These are phyloP conservation scores for Nixonia krombeini DNA, from an alignment of 1,140 invertebrate species.

Conservation along the genomic window DNA sequence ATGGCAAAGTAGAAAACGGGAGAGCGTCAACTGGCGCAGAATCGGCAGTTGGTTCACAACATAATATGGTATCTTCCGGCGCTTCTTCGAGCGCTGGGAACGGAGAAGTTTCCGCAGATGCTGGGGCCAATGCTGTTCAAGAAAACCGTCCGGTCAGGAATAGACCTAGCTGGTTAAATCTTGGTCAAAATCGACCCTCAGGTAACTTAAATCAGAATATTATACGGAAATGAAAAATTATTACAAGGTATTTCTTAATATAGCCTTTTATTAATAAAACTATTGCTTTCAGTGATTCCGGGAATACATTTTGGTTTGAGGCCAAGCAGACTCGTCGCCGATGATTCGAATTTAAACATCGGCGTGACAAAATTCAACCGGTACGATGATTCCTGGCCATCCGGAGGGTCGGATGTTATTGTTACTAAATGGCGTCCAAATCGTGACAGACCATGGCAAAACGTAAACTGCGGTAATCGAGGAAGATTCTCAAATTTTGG, in stretches of 20 bases:
- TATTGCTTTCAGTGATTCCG: background rate
- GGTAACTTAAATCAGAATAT: conserved; percentile 2
- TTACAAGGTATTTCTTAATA: no score
- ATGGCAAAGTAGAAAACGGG: conserved; percentile 55
- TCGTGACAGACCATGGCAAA: conserved; percentile 8
- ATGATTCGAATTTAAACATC: conserved; percentile 5
- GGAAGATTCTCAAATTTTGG: background rate
- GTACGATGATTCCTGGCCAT: conserved; percentile 10
- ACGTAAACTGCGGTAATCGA: conserved; percentile 3
- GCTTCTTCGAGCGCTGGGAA: conserved; percentile 38
- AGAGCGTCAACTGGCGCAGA: conserved; percentile 56
- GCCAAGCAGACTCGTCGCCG: background rate
- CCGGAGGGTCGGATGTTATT: conserved; percentile 8
- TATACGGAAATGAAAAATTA: no score
- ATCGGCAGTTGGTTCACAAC: conserved; percentile 50
- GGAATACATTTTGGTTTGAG: background rate
- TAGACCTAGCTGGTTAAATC: conserved; percentile 25
- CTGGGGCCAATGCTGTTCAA: conserved; percentile 17
- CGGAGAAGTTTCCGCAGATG: conserved; percentile 12
- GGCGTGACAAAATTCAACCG: conserved; percentile 13
- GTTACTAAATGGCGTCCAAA: conserved; percentile 13
- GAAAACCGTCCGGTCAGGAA: conserved; percentile 9
- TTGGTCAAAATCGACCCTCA: conserved; percentile 36
- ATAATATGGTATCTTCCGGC: conserved; percentile 49
- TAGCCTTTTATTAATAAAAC: no score